Evolutionary conservation across 1,140 invertebrate species (phyloP).

Genomic region (Parasteatoda tepidariorum): DNA sequence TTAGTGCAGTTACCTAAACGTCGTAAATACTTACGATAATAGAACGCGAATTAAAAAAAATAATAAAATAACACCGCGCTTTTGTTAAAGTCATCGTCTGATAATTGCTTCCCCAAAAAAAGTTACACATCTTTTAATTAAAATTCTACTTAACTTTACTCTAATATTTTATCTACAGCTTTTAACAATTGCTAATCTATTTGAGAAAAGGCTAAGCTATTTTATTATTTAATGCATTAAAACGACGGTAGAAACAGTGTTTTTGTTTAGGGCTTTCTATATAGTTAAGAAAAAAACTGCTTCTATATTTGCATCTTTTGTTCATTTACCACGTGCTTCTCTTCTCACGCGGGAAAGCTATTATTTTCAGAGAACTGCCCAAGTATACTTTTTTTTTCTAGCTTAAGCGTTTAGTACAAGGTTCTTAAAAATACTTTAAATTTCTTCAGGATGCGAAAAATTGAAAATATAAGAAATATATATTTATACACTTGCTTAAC

Average conservation of each 20-base stretch:
- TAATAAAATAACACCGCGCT: neutral
- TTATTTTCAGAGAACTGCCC: neutral
- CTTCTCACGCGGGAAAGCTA: conserved; percentile 4
- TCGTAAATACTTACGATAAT: neutral
- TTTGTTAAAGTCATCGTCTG: conserved; percentile 31
- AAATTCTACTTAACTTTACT: conserved; percentile 43
- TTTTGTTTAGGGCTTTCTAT: conserved; percentile 14
- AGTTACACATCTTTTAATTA: conserved; percentile 40
- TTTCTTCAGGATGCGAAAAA: too few species aligned
- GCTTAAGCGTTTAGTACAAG: neutral
- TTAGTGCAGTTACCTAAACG: neutral
- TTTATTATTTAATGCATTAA: conserved; percentile 20
- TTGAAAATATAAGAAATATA: too few species aligned
- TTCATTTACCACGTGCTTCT: conserved; percentile 26
- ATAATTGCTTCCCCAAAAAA: conserved; percentile 17
- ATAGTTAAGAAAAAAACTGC: conserved; percentile 4
- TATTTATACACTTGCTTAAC: too few species aligned
- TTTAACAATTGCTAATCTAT: conserved; percentile 46
- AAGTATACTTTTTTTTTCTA: neutral
- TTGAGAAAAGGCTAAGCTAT: conserved; percentile 15
- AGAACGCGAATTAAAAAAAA: neutral
- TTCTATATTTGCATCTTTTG: conserved; percentile 42
- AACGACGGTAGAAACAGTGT: neutral
- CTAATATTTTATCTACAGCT: conserved; percentile 45
- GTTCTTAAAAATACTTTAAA: too few species aligned